Percentiles rank a stretch among this genome's conserved stretches.
Conservation (phyloP, 1,140 invertebrate species). For the Bombus superbus region DNA sequence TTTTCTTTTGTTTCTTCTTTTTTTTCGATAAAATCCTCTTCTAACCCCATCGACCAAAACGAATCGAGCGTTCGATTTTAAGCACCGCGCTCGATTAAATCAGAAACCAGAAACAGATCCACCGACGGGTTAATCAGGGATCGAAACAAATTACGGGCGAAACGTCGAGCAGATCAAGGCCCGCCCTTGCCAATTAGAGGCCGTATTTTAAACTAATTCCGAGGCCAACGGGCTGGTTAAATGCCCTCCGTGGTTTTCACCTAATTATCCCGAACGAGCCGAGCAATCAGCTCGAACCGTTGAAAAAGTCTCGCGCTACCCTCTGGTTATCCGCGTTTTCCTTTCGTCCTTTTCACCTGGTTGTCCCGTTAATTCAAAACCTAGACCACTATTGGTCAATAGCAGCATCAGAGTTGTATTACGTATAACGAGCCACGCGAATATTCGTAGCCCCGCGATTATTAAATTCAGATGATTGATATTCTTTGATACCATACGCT, state of each 20-base stretch:
- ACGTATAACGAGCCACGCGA: too few relatives aligned
- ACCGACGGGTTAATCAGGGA: conserved; percentile 70
- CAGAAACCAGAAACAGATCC: conserved; percentile 59
- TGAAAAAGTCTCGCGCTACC: background rate
- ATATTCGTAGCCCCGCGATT: too few relatives aligned
- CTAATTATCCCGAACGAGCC: conserved; percentile 66
- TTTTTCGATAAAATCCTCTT: background rate
- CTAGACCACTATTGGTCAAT: too few relatives aligned
- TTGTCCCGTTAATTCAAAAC: background rate
- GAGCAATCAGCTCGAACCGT: background rate
- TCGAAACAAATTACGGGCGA: conserved; percentile 70
- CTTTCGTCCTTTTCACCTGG: background rate
- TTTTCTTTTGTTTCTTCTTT: background rate
- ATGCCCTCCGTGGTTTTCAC: conserved; percentile 63
- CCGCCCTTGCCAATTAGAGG: conserved; percentile 45
- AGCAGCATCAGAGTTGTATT: too few relatives aligned
- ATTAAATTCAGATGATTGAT: too few relatives aligned
- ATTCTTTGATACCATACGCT: too few relatives aligned
- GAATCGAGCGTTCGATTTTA: conserved; percentile 17
- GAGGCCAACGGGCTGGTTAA: conserved; percentile 55
- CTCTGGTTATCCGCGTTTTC: background rate
- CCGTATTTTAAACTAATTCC: conserved; percentile 62
- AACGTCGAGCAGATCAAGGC: conserved; percentile 52
- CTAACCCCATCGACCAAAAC: background rate
- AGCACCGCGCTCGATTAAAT: conserved; percentile 34